Percentiles rank a stretch among this genome's conserved stretches.
These are phyloP conservation scores for Molorchus minor DNA, from an alignment of 2,888 invertebrate species.

Conservation along the genomic window DNA sequence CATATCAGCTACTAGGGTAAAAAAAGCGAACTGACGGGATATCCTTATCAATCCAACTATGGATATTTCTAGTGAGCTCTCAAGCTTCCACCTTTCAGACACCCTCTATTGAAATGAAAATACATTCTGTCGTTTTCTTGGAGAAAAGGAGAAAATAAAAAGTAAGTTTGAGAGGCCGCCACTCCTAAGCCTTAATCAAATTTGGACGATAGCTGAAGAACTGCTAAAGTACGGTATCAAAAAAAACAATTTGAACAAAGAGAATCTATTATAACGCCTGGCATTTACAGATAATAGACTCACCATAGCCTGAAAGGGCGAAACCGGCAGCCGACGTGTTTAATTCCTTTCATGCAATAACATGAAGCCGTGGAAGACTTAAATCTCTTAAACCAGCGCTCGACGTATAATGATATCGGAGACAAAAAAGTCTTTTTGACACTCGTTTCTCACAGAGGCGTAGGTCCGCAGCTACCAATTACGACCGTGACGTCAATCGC, in stretches of 20 bases:
- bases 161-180: neutral
- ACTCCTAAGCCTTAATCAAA: neutral
- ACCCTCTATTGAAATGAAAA: too few species aligned
- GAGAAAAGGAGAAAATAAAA: neutral
- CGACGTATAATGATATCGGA: slow-evolving; percentile 41
- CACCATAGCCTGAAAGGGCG: slow-evolving; percentile 20
- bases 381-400: slow-evolving; percentile 38
- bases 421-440: slow-evolving; percentile 42
- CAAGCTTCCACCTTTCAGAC: too few species aligned
- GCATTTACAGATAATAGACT: slow-evolving; percentile 13
- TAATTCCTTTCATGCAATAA: slow-evolving; percentile 13
- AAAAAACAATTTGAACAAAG: slow-evolving; percentile 1
- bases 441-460: slow-evolving; percentile 38
- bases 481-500: slow-evolving; percentile 38
- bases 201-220: neutral
- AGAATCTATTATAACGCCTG: slow-evolving; percentile 11
- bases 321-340: slow-evolving; percentile 9
- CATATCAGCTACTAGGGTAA: too few species aligned
- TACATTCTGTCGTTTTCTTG: too few species aligned
- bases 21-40: too few species aligned
- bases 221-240: slow-evolving; percentile 7
- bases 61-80: too few species aligned
- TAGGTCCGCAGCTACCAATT: slow-evolving; percentile 41
- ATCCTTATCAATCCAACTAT: too few species aligned
- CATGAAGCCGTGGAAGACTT: slow-evolving; percentile 14